These are phyloP conservation scores for Shargacucullia verbasci DNA, from an alignment of 2,888 invertebrate species.

Conservation along the genomic window DNA sequence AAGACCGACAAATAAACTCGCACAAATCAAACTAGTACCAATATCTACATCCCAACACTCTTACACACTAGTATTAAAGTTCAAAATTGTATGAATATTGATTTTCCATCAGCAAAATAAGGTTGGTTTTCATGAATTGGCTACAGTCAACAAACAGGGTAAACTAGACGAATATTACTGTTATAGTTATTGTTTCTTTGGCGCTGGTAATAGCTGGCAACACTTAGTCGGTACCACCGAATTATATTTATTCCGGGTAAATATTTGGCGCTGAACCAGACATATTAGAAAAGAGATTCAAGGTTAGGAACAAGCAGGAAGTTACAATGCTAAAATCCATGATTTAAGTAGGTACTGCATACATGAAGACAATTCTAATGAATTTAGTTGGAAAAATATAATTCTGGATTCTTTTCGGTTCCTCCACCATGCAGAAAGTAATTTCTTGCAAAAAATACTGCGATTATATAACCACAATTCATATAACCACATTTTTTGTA, in stretches of 20 bases:
- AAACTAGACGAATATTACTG: conserved; percentile 78
- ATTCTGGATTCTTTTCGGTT: no score
- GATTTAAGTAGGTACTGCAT: no score
- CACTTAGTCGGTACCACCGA: conserved; percentile 69
- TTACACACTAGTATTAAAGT: background rate
- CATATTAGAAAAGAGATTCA: conserved; percentile 19
- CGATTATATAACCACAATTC: no score
- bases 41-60: background rate
- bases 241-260: conserved; percentile 48
- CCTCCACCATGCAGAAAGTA: no score
- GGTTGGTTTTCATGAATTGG: conserved; percentile 64
- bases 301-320: conserved; percentile 17
- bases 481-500: no score
- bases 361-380: no score
- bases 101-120: conserved; percentile 3
- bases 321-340: no score
- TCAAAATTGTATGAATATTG: conserved; percentile 2
- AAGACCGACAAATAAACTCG: conserved; percentile 53
- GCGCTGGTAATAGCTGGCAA: conserved; percentile 75
- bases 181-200: conserved; percentile 80
- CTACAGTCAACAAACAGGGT: conserved; percentile 70
- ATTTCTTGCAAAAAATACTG: no score
- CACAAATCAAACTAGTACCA: conserved; percentile 33
- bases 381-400: no score
- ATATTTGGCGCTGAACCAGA: conserved; percentile 16